Evolutionary conservation across 2,888 invertebrate species (phyloP), one percentile per base, ranked within the genome.

Genomic region (Drosophila prolongata): DNA sequence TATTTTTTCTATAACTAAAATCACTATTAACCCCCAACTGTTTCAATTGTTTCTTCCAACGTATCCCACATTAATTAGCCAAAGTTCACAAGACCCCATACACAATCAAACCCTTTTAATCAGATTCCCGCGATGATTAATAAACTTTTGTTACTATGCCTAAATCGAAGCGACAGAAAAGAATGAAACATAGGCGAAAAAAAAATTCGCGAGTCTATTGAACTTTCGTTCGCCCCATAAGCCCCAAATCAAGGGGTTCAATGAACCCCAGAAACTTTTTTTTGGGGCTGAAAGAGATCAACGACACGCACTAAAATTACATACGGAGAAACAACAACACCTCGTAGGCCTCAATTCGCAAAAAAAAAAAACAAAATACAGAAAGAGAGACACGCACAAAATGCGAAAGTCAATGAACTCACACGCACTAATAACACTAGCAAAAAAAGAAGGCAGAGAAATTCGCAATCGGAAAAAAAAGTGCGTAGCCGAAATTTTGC

Each of bases 151-250:
- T 40, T 70, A 52, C 14, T 53, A 59, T 61, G 68, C 61, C 68
- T 68, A 70, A 52, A 68, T 59, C 46, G 61, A 73, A 43, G 37
- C 42, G 38, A 52, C 40, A 61, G 47, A 55, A 6, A 11, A 24
- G 19, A 52, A 37, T n/a, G 42, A 34, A n/a, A n/a, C 46, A 34
- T 46, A 50, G 24, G 52, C 30, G 30, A 43, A 42, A 53, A 47
- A 75, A 73, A 72, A 76, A 76, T 84, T 86, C 65, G 80, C 82
- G 77, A 89, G 88, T 89, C 79, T 89, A 89, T 88, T 89, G 89
- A 89, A 89, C 89, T 87, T 77, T 85, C 60, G 75, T 59, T 76
- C 49, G 66, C 47, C 50, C 52, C 54, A 65, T 19, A 58, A 43
- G 30, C 34, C 60, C 60, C 57, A 79, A 75, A 87, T 83, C 75